Base-by-base conservation (phyloP, 2,888 invertebrate genomes). In the Lasioglossum oenotherae region DNA sequence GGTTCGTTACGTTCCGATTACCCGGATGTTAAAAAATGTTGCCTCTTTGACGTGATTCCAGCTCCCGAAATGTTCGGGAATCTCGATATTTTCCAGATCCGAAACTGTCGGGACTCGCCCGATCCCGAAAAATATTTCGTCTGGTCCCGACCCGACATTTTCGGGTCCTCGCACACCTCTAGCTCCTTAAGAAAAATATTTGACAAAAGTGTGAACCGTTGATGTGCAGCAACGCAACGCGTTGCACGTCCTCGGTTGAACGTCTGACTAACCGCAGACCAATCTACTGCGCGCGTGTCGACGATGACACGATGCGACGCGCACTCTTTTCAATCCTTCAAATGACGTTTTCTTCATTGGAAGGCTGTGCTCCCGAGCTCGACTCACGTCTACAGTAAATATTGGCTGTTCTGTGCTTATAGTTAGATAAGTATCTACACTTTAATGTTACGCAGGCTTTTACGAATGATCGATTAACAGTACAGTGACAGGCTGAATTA, bases 401-500 rank as follows among this genome's bases (percentile, higher is more conserved):
- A 78, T 60, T 72, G 46, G n/a, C 49, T 53, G 41, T 57, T 76
- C 69, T 72, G 60, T 67, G n/a, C 79, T 84, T 81, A 72, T 60
- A 35, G 35, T 14, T 23, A 74, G 87, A 89, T 78, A 23, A 35
- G 71, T 69, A 80, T 82, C 81, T 12, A n/a, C 27, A 73, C 53
- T 74, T 74, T 57, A 46, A 74, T 46, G 75, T 72, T 79, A 77
- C 69, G 35, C 72, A 46, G 35, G 35, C 35, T 53, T 49, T 84
- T 81, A 60, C 73, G 78, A 77, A 74, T 80, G 87, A 83, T 89
- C 82, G 89, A 89, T 89, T 82, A 76, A 75, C 74, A 49, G 82
- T 46, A 64, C 49, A 41, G 80, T 16, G 44, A 57, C 60, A 73
- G 19, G 5, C 23, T 75, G 53, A 81, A 84, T 88, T 83, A 80